phyloP scores from a whole-genome alignment of 2,888 invertebrate species.

The Eupithecia abbreviata region DNA sequence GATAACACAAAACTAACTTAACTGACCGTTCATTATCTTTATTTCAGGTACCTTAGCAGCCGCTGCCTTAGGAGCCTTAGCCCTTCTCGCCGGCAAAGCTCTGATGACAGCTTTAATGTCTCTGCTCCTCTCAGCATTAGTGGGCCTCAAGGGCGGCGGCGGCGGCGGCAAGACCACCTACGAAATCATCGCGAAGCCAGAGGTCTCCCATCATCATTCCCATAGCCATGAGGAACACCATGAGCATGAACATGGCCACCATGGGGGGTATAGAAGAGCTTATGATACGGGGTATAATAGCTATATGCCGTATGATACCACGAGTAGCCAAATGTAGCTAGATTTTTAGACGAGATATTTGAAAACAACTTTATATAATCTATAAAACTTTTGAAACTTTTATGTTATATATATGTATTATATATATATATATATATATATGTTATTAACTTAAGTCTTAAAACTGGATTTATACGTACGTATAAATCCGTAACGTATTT shows the following conservation, averaged over 20 bases:
- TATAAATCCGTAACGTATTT: too few species aligned
- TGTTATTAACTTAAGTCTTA: too few species aligned
- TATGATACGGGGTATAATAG: conserved; percentile 77
- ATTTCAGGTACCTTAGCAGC: conserved; percentile 87
- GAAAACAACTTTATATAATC: conserved; percentile 11
- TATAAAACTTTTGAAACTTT: too few species aligned
- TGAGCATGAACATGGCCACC: conserved; percentile 80
- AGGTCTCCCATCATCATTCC: conserved; percentile 88
- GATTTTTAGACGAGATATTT: not conserved
- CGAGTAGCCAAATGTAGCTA: conserved; percentile 48
- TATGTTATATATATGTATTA: too few species aligned
- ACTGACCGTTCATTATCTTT: not conserved
- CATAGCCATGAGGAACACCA: conserved; percentile 88
- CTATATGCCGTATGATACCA: conserved; percentile 74
- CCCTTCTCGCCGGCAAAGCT: conserved; percentile 92
- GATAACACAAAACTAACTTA: not conserved
- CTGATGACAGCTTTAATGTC: conserved; percentile 92
- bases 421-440: too few species aligned
- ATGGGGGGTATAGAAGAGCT: conserved; percentile 82
- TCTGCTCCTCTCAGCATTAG: conserved; percentile 88
- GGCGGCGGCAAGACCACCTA: conserved; percentile 90
- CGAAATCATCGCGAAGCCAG: conserved; percentile 92
- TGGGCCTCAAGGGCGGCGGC: conserved; percentile 89
- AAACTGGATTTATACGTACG: too few species aligned
- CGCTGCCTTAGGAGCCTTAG: conserved; percentile 88